Conservation (phyloP, 2,113 vertebrate genomes). For the Neofelis nebulosa region DNA sequence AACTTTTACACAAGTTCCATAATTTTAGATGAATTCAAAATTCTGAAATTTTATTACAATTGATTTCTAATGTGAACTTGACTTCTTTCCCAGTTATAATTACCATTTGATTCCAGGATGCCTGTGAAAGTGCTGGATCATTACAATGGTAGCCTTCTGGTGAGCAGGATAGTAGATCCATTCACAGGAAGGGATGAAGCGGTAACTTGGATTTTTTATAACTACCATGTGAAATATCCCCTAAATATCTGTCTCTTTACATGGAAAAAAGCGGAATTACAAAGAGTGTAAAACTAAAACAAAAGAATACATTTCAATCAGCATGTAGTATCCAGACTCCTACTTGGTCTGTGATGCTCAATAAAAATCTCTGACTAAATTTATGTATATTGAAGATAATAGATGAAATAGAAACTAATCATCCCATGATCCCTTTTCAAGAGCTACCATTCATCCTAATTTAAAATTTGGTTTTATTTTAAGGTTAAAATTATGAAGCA, state of each 20-base stretch:
- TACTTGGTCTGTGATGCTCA: not conserved
- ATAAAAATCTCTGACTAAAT: slow-evolving; percentile 23
- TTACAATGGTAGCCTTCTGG: not conserved
- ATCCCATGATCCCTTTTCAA: not conserved
- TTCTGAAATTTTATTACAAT: not conserved
- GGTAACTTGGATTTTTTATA: slow-evolving; percentile 35
- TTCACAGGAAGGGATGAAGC: not conserved
- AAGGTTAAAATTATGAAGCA: slow-evolving; percentile 1
- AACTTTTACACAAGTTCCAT: not conserved
- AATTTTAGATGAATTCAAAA: slow-evolving; percentile 38
- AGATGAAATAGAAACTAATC: not conserved
- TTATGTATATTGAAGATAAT: not conserved
- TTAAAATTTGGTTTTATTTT: not conserved
- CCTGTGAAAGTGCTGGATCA: not conserved
- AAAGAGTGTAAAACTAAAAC: not conserved
- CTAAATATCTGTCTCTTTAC: not conserved
- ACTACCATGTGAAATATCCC: not conserved
- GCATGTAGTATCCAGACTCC: not conserved
- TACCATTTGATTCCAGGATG: not conserved
- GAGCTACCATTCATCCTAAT: not conserved
- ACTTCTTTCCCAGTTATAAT: not conserved
- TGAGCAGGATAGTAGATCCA: not conserved
- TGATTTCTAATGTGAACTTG: not conserved
- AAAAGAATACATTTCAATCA: not conserved
- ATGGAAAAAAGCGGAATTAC: slow-evolving; percentile 35